Evolutionary conservation across 2,888 invertebrate species (phyloP).

Genomic region (Fragum whitleyi): DNA sequence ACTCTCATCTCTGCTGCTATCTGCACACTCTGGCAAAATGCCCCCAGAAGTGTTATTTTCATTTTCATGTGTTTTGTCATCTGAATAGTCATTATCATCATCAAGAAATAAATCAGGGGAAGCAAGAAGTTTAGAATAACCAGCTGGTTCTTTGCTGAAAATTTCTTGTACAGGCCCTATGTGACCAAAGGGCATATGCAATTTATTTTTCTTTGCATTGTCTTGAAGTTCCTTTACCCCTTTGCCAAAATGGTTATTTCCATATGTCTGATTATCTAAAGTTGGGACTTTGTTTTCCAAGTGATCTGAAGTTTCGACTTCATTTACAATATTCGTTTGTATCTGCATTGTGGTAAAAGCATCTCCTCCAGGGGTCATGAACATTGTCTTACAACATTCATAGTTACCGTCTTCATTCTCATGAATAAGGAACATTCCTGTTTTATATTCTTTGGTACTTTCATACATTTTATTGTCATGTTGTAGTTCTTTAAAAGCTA

Average conservation of each 20-base stretch:
- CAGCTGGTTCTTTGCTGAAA: not conserved
- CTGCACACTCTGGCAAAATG: not conserved
- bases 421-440: not conserved
- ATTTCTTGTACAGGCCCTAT: not conserved
- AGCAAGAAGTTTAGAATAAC: not conserved
- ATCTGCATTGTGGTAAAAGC: not conserved
- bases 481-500: not conserved
- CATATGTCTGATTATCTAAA: not conserved
- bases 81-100: not conserved
- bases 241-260: not conserved
- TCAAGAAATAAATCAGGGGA: constrained; percentile 18
- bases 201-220: not conserved
- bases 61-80: not conserved
- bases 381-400: not conserved
- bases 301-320: not conserved
- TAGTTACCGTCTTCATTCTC: not conserved
- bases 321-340: not conserved
- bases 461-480: not conserved
- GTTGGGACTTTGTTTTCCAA: not conserved
- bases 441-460: not conserved
- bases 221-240: no score
- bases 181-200: not conserved
- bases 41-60: not conserved
- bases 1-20: not conserved
- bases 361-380: constrained; percentile 49